phyloP scores from a whole-genome alignment of 2,888 invertebrate species.

The Homarus gammarus region DNA sequence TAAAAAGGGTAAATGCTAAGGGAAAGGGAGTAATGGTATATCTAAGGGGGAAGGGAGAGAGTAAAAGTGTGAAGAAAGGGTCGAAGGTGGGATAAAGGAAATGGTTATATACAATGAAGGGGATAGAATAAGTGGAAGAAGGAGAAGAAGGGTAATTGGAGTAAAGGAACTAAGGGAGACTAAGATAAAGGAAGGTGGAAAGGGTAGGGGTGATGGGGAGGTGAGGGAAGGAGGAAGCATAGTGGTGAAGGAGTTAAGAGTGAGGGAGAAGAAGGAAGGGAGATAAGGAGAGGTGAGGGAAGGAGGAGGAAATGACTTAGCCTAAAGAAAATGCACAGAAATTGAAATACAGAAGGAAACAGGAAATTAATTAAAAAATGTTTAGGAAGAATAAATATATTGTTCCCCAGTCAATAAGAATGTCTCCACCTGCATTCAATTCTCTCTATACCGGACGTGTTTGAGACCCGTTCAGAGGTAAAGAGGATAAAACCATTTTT shows the following conservation, averaged over 20 bases:
- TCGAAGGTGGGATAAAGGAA: neutral
- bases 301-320: neutral
- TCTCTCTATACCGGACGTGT: no score
- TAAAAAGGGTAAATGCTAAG: no score
- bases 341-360: no score
- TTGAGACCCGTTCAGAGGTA: no score
- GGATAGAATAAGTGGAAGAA: neutral
- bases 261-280: neutral
- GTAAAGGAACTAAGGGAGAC: neutral
- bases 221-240: neutral
- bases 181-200: neutral
- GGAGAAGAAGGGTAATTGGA: conserved; percentile 7
- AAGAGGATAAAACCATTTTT: no score
- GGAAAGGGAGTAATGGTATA: no score
- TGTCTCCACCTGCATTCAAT: no score
- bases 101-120: neutral
- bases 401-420: neutral
- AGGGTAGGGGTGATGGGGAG: neutral
- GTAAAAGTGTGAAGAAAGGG: neutral
- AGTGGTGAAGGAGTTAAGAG: neutral
- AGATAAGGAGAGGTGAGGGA: neutral
- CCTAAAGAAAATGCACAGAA: no score
- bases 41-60: neutral
- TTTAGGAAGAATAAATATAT: neutral
- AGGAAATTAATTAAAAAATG: neutral